These are phyloP conservation scores for Cherax destructor DNA, from an alignment of 1,140 invertebrate species.

Conservation along the genomic window DNA sequence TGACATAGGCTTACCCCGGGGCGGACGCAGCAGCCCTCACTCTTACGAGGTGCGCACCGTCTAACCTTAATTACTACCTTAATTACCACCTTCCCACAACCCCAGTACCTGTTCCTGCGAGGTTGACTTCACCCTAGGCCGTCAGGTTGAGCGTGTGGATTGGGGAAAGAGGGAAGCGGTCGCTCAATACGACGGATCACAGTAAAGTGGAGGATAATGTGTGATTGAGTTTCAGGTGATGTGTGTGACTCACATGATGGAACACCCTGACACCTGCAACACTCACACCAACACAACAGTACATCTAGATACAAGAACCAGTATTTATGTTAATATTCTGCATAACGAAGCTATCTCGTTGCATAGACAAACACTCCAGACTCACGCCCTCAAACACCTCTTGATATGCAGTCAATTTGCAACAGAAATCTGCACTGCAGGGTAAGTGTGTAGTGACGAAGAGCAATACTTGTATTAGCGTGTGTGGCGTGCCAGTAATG, in stretches of 20 bases:
- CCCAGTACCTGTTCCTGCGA: background rate
- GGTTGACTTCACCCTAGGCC: background rate
- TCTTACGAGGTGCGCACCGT: background rate
- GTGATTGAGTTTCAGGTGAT: slow-evolving; percentile 1
- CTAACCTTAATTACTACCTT: background rate
- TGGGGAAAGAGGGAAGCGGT: background rate
- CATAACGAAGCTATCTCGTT: no score
- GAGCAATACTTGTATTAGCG: no score
- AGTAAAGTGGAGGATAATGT: slow-evolving; percentile 1
- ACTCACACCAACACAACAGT: background rate
- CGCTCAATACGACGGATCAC: background rate
- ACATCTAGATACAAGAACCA: no score
- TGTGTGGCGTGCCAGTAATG: no score
- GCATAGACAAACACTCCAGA: no score
- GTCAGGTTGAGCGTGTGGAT: background rate
- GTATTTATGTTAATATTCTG: no score
- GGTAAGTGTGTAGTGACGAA: no score
- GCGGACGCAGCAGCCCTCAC: no score
- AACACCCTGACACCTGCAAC: background rate
- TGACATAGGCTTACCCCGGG: no score
- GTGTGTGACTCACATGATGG: slow-evolving; percentile 12
- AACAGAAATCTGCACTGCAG: no score
- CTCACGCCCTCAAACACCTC: no score
- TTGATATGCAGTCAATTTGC: no score
- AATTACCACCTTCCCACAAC: background rate